A percentile compares a stretch with the other conserved stretches of the same genome.
phyloP scores from a whole-genome alignment of 2,888 invertebrate genomes.

The Stratiomys singularior region DNA sequence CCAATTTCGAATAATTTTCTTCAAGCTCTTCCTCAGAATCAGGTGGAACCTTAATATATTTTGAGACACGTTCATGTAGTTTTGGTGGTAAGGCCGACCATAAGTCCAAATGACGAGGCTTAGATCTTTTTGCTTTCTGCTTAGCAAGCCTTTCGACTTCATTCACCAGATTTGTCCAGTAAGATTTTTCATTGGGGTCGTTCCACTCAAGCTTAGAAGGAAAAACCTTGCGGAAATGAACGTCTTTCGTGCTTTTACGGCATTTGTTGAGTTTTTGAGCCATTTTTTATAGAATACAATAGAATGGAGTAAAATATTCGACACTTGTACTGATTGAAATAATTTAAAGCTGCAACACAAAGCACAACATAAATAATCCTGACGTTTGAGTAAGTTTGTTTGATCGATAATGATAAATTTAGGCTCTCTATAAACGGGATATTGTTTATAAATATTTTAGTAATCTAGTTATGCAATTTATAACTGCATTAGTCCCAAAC shows the following conservation, averaged over 20 bases:
- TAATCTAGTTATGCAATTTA: too few relatives aligned
- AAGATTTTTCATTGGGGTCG: constrained; percentile 53
- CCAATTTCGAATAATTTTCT: constrained; percentile 54
- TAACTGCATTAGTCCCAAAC: too few relatives aligned
- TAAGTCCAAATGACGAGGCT: constrained; percentile 57
- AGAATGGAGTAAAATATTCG: too few relatives aligned
- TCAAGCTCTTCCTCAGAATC: constrained; percentile 59
- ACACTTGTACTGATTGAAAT: too few relatives aligned
- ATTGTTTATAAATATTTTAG: too few relatives aligned
- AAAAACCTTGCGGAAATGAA: not conserved
- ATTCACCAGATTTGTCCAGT: constrained; percentile 59
- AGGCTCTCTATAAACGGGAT: too few relatives aligned
- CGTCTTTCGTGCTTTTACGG: constrained; percentile 1
- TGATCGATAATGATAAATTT: too few relatives aligned
- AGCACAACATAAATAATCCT: too few relatives aligned
- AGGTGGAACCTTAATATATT: constrained; percentile 59
- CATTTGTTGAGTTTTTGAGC: not conserved
- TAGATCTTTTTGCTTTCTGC: constrained; percentile 50
- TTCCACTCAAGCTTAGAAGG: constrained; percentile 24
- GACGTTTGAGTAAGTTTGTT: too few relatives aligned
- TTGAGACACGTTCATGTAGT: constrained; percentile 58
- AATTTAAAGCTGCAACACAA: too few relatives aligned
- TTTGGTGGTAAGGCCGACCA: constrained; percentile 59
- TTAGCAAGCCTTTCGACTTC: constrained; percentile 57
- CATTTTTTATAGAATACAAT: too few relatives aligned